Evolutionary conservation across 1,140 invertebrate species (phyloP).

Genomic region (Drosophila pandora): DNA sequence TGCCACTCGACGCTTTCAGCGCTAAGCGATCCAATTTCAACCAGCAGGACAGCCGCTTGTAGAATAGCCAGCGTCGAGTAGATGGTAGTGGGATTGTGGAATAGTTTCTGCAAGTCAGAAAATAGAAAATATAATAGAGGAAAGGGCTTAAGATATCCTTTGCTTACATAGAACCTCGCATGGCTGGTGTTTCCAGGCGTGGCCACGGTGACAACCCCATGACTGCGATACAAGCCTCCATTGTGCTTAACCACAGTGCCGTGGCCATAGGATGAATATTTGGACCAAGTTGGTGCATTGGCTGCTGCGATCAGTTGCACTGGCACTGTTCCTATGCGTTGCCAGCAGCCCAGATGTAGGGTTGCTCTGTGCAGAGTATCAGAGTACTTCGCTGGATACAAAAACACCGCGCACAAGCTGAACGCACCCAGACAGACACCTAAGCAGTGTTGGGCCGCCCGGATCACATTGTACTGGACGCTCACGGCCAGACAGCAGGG

Average conservation of each 20-base stretch:
- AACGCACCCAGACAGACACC: conserved; percentile 93
- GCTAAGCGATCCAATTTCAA: conserved; percentile 91
- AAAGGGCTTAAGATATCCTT: background rate
- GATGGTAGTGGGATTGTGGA: conserved; percentile 93
- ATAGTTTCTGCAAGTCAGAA: conserved; percentile 88
- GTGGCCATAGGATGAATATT: conserved; percentile 89
- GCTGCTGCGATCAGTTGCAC: conserved; percentile 59
- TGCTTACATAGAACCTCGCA: conserved; percentile 92
- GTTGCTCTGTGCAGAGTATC: conserved; percentile 95
- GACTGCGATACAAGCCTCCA: conserved; percentile 91
- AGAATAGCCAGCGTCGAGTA: conserved; percentile 90
- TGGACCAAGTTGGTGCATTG: conserved; percentile 86
- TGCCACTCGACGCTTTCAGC: conserved; percentile 93
- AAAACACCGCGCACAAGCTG: conserved; percentile 91
- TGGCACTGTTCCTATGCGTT: conserved; percentile 85
- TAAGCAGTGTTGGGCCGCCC: conserved; percentile 92
- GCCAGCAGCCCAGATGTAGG: conserved; percentile 95
- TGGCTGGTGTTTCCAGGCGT: conserved; percentile 93
- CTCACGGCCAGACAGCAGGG: conserved; percentile 94
- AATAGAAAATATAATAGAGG: background rate
- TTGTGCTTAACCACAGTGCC: conserved; percentile 92
- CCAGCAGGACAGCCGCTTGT: conserved; percentile 89
- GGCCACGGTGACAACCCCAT: conserved; percentile 89
- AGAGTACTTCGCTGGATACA: conserved; percentile 89
- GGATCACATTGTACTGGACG: conserved; percentile 94